phyloP scores from a whole-genome alignment of 2,113 vertebrate species.

The Chaetorhynchus papuensis region DNA sequence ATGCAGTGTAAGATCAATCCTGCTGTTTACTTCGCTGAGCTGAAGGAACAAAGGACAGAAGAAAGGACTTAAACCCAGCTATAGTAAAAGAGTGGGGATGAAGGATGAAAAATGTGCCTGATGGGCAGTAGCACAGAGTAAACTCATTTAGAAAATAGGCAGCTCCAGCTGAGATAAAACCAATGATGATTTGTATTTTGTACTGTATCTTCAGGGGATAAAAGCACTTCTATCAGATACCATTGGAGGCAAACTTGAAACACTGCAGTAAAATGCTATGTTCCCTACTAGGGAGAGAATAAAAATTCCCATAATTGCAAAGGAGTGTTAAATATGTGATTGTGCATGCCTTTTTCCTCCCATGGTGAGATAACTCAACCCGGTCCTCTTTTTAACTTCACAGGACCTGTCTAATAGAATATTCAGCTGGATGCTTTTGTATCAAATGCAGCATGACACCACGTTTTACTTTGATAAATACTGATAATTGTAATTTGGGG shows the following conservation, averaged over 20 bases:
- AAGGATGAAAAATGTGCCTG: constrained; percentile 77
- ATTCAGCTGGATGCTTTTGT: constrained; percentile 60
- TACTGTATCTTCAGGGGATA: constrained; percentile 89
- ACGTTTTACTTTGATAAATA: constrained; percentile 68
- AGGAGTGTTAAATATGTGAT: constrained; percentile 80
- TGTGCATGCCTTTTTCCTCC: constrained; percentile 69
- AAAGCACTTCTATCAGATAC: constrained; percentile 81
- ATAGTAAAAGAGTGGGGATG: constrained; percentile 67
- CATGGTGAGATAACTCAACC: constrained; percentile 64
- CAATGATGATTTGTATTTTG: constrained; percentile 94
- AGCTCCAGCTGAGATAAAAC: constrained; percentile 95
- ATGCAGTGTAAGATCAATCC: constrained; percentile 86
- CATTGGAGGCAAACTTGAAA: constrained; percentile 77
- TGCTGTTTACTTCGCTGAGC: constrained; percentile 84
- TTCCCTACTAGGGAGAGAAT: constrained; percentile 73
- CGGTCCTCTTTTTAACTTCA: constrained; percentile 61
- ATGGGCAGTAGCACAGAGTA: constrained; percentile 74
- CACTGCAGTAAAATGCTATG: constrained; percentile 68
- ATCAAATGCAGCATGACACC: constrained; percentile 66
- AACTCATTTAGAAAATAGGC: constrained; percentile 91
- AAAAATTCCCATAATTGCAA: constrained; percentile 76
- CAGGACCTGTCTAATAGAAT: constrained; percentile 51
- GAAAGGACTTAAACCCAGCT: constrained; percentile 79
- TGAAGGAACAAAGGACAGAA: constrained; percentile 83
- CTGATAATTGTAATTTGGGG: constrained; percentile 66